Evolutionary conservation across 2,113 vertebrate species (phyloP).

Genomic region (Carlito syrichta): DNA sequence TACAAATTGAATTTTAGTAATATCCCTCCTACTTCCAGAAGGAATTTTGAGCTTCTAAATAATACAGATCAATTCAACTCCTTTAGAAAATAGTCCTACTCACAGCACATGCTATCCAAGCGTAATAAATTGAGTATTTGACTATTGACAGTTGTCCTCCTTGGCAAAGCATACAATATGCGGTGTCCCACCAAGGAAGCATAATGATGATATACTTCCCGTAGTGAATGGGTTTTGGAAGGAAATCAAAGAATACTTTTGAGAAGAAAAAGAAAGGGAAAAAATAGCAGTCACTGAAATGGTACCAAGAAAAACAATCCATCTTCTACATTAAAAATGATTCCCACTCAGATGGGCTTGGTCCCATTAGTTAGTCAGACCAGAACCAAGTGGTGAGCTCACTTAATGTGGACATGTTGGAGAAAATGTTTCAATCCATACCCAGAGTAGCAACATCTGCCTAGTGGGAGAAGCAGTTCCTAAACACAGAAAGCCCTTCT

Average conservation of each 20-base stretch:
- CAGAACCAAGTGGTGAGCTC: not conserved
- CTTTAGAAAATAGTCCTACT: not conserved
- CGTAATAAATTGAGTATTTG: not conserved
- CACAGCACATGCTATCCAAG: not conserved
- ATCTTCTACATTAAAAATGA: not conserved
- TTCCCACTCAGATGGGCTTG: not conserved
- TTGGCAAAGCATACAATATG: not conserved
- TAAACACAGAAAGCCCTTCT: not conserved
- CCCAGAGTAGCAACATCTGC: not conserved
- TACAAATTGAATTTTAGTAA: constrained; percentile 27
- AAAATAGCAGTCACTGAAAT: constrained; percentile 8
- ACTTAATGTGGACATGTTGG: not conserved
- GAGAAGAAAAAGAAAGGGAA: not conserved
- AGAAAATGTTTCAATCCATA: not conserved
- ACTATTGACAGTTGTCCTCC: not conserved
- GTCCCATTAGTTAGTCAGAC: not conserved
- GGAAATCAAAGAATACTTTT: constrained; percentile 33
- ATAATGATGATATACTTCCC: constrained; percentile 36
- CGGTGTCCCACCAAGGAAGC: constrained; percentile 25
- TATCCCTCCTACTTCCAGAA: not conserved
- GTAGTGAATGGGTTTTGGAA: not conserved
- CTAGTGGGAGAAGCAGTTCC: not conserved
- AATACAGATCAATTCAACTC: not conserved
- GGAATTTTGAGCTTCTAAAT: constrained; percentile 30
- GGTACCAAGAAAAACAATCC: constrained; percentile 36